Conservation (phyloP, 2,797 vertebrate species). For the Falco concolor region DNA sequence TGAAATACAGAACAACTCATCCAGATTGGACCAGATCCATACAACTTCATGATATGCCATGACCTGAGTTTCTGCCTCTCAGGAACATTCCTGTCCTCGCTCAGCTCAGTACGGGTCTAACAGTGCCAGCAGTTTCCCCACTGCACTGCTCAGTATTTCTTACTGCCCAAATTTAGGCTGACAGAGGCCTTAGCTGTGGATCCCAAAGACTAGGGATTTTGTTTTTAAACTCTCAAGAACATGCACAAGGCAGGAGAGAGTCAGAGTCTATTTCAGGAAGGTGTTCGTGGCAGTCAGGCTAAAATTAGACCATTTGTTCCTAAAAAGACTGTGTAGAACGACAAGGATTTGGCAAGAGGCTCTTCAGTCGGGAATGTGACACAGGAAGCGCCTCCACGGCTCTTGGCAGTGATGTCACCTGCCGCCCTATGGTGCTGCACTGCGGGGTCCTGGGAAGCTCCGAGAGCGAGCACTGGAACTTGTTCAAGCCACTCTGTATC, state of each 20-base stretch:
- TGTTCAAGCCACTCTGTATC: slow-evolving; percentile 34
- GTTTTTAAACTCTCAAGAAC: slow-evolving; percentile 32
- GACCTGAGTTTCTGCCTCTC: neutral
- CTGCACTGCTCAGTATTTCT: neutral
- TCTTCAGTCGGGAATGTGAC: slow-evolving; percentile 72
- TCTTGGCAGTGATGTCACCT: slow-evolving; percentile 63
- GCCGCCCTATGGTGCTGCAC: neutral
- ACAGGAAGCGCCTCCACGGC: slow-evolving; percentile 51
- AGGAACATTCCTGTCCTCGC: neutral
- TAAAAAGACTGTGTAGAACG: slow-evolving; percentile 66
- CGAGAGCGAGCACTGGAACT: neutral
- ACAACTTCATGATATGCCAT: neutral
- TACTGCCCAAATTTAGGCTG: neutral
- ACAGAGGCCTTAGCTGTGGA: neutral
- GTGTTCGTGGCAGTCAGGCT: slow-evolving; percentile 57
- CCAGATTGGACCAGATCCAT: neutral
- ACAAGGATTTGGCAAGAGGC: slow-evolving; percentile 57
- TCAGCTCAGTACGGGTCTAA: neutral
- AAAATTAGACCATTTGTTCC: slow-evolving; percentile 74
- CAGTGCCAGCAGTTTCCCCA: neutral
- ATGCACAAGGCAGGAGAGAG: slow-evolving; percentile 20
- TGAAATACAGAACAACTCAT: neutral
- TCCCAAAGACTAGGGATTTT: neutral
- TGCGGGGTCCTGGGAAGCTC: neutral
- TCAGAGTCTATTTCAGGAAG: slow-evolving; percentile 71